These are phyloP conservation scores for Botia kubotai DNA, from an alignment of 2,797 vertebrate species.

Conservation along the genomic window DNA sequence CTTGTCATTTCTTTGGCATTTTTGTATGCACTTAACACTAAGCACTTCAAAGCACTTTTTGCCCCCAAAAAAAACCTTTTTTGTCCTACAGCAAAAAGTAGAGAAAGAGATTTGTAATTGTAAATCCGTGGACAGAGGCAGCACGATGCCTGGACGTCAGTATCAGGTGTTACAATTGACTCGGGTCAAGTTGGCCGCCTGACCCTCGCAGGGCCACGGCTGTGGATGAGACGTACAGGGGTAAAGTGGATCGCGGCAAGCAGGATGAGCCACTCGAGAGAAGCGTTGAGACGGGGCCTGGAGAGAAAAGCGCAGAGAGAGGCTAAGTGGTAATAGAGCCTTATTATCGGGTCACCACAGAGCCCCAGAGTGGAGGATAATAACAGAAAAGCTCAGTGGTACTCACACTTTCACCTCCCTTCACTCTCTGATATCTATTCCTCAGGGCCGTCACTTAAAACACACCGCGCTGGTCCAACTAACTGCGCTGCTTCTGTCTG, in stretches of 20 bases:
- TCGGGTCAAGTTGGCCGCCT: constrained; percentile 73
- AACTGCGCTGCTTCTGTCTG: constrained; percentile 27
- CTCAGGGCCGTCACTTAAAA: constrained; percentile 50
- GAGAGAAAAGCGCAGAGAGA: constrained; percentile 46
- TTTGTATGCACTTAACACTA: no score
- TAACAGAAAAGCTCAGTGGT: constrained; percentile 59
- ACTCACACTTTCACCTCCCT: constrained; percentile 54
- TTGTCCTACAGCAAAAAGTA: constrained; percentile 10
- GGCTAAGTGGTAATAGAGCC: constrained; percentile 75
- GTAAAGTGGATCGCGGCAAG: constrained; percentile 70
- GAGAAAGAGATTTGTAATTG: constrained; percentile 45
- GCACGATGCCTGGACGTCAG: constrained; percentile 47
- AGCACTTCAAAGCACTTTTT: no score
- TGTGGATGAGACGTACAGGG: constrained; percentile 69
- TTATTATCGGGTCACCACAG: constrained; percentile 76
- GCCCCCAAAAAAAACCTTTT: not conserved
- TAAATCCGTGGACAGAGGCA: constrained; percentile 54
- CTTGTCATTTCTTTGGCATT: not conserved
- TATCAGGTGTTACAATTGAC: constrained; percentile 76
- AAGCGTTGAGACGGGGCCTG: constrained; percentile 64
- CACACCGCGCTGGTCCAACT: constrained; percentile 42
- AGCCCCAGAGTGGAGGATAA: constrained; percentile 69
- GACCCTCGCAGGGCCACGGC: constrained; percentile 70
- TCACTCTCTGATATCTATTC: constrained; percentile 55
- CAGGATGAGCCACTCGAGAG: constrained; percentile 76